phyloP scores from a whole-genome alignment of 2,888 invertebrate genomes.

The Leucoma salicis region DNA sequence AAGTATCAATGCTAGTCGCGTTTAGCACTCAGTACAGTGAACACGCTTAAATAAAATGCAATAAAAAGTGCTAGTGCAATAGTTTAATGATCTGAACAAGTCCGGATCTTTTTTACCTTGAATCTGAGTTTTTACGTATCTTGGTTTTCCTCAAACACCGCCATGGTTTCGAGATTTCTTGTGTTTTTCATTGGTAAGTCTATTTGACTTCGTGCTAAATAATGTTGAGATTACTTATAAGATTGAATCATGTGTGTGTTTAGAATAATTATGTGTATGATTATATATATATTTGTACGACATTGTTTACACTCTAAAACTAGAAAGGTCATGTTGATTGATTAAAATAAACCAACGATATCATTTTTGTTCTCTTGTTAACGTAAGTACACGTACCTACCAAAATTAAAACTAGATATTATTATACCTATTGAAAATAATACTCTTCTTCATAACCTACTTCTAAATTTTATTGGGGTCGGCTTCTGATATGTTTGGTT shows the following conservation, averaged over 20 bases:
- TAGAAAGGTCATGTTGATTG: slow-evolving; percentile 25
- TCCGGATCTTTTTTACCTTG: slow-evolving; percentile 43
- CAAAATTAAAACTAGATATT: too few species aligned
- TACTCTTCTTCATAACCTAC: too few species aligned
- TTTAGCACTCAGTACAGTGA: slow-evolving; percentile 22
- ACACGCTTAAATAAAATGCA: slow-evolving; percentile 30
- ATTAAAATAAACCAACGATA: slow-evolving; percentile 1
- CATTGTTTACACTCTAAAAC: slow-evolving; percentile 19
- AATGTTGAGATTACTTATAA: background rate
- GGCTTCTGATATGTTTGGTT: too few species aligned
- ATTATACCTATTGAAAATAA: too few species aligned
- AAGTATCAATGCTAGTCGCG: slow-evolving; percentile 34
- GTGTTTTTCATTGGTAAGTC: slow-evolving; percentile 69
- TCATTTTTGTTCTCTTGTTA: background rate
- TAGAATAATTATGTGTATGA: background rate
- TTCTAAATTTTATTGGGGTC: too few species aligned
- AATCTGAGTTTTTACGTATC: slow-evolving; percentile 40
- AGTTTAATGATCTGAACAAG: slow-evolving; percentile 31
- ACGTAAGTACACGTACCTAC: background rate
- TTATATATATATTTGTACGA: slow-evolving; percentile 1
- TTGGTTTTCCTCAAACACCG: slow-evolving; percentile 58
- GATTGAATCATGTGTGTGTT: background rate
- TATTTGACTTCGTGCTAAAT: background rate
- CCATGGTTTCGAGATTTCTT: slow-evolving; percentile 56
- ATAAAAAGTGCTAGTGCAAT: slow-evolving; percentile 25